Base-by-base conservation (phyloP, 37 sponge, comb jelly and placozoan genomes). In the Chondrosia reniformis region DNA sequence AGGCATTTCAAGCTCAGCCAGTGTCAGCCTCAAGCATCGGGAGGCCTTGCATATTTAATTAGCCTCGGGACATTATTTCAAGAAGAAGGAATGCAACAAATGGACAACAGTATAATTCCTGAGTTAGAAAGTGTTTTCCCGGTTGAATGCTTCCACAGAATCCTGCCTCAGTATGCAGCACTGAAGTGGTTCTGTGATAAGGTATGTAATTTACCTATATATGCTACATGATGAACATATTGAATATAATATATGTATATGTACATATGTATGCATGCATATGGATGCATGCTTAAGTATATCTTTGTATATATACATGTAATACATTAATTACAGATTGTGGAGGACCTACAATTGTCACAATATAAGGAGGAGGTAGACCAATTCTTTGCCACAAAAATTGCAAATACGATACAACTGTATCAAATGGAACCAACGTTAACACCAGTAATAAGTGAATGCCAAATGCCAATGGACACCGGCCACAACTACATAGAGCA, bases 181-280 rank as follows among this genome's bases (percentile, higher is more conserved):
- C 10, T 69, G 36, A 69, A 69, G 72, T 69, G 72, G 72, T 69
- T 69, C 43, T 40, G 72, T 69, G 24, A 39, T 39, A 69, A 69
- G 72, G 43, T 69, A 69, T 40, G 72, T 25, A 69, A 64, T 13
- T 32, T 64, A 10, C 6, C 31, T 64, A 33, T 10, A 13, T 64
- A 64, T 32, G 34, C 31, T 4, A 15, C 10, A 19, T 49, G 52
- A 49, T 49, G n/a, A 9, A 22, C 9, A 62, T 25, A 62, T 62
- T 25, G 63, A 22, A 62, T 62, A 25, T 22, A 25, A n/a, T 10
- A 64, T 4, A 13, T 64, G 32, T 64, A 28, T 64, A 64, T 4
- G 66, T 64, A 64, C 33, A 36, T 10, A 64, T 64, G 66, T 10
- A 69, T 69, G 72, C 25, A 69, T 69, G 41, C 42, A 44, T 69